Conservation (phyloP, 2,888 invertebrate genomes). For the Eilema depressum region DNA sequence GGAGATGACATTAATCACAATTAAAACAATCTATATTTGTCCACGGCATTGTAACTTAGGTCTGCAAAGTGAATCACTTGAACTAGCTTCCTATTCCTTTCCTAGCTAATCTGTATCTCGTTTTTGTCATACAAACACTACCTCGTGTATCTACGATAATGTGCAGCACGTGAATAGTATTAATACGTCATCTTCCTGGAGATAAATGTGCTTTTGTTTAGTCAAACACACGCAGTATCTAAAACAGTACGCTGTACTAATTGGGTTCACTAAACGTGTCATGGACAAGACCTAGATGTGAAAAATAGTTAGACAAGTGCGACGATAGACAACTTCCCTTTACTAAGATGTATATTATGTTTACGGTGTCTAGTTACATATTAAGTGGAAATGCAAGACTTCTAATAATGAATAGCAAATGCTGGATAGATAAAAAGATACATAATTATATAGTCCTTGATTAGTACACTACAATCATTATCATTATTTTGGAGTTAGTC, state of each 20-base stretch:
- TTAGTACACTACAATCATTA: neutral
- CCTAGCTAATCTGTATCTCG: constrained; percentile 44
- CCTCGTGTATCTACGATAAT: constrained; percentile 36
- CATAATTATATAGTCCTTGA: neutral
- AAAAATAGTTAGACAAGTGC: constrained; percentile 22
- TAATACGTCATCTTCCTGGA: constrained; percentile 43
- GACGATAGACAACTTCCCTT: constrained; percentile 31
- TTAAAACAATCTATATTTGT: constrained; percentile 34
- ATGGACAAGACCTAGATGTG: constrained; percentile 28
- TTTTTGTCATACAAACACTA: constrained; percentile 45
- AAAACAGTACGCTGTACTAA: constrained; percentile 30
- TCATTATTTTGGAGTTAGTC: neutral
- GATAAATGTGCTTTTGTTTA: constrained; percentile 31
- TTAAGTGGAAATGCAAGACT: neutral
- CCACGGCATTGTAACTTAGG: constrained; percentile 4
- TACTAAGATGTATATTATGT: constrained; percentile 6
- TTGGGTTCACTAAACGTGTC: constrained; percentile 31
- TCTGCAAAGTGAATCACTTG: constrained; percentile 42
- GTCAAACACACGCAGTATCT: constrained; percentile 19
- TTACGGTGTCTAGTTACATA: neutral
- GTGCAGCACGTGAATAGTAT: constrained; percentile 45
- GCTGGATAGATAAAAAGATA: too few species aligned
- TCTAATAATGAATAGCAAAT: neutral
- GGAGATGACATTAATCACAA: constrained; percentile 21
- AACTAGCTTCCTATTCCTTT: constrained; percentile 43